A percentile compares a stretch with the other conserved stretches of the same genome.
Evolutionary conservation across 2,797 vertebrate genomes (phyloP).

Genomic region (Tachyglossus aculeatus): DNA sequence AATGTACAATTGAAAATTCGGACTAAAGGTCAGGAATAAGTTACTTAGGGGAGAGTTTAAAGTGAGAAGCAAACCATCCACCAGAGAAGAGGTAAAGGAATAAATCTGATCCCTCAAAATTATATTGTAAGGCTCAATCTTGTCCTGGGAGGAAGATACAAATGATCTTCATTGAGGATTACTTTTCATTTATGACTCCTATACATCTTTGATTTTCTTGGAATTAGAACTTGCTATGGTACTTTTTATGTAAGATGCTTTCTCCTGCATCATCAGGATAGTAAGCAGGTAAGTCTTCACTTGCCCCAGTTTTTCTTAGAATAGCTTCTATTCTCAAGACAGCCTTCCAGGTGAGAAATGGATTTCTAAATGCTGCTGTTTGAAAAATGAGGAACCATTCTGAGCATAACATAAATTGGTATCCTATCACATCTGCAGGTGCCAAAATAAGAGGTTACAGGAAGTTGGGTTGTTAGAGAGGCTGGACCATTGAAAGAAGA

Average conservation of each 20-base stretch:
- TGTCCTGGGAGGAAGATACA: not conserved
- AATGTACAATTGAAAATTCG: conserved; percentile 25
- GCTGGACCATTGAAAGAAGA: too few relatives aligned
- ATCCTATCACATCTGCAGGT: too few relatives aligned
- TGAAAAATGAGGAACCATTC: too few relatives aligned
- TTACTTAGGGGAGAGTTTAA: conserved; percentile 37
- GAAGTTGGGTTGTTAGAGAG: too few relatives aligned
- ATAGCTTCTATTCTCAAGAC: too few relatives aligned
- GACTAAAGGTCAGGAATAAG: not conserved
- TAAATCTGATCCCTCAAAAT: not conserved
- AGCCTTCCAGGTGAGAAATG: too few relatives aligned
- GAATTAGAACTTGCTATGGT: not conserved
- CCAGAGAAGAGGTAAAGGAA: not conserved
- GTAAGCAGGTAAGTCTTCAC: not conserved
- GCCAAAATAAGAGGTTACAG: too few relatives aligned
- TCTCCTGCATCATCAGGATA: not conserved
- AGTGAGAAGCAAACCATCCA: not conserved
- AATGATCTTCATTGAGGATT: not conserved
- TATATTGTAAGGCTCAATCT: not conserved
- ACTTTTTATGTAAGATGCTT: not conserved
- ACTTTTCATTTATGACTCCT: not conserved
- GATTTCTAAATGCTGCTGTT: too few relatives aligned
- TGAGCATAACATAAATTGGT: too few relatives aligned
- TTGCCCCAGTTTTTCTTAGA: not conserved
- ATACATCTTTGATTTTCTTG: not conserved